Base-by-base conservation (phyloP, 2,113 vertebrate genomes). In the Heliornis fulica region DNA sequence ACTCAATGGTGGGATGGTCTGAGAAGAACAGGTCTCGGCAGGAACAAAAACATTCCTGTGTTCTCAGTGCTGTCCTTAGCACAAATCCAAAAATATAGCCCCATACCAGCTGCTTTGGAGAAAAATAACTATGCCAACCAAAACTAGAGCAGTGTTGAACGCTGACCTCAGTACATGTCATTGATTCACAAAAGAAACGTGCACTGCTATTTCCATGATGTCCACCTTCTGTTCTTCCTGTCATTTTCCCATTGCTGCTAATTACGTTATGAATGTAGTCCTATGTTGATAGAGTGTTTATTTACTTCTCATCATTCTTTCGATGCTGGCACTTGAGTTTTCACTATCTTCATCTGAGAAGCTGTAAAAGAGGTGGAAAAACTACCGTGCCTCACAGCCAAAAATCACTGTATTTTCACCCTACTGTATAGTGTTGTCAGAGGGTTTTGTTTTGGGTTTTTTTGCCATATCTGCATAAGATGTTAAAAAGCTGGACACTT, bases 321-420 rank as follows among this genome's bases (percentile, higher is more conserved):
- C 18, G 56, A 15, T 61, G 13, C 10, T 34, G 14, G 7, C 17
- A 40, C 32, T 69, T 53, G 25, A 68, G 8, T 43, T 83, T 77
- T 61, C 34, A 14, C 16, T 53, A 2, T 79, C 50, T 79, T 85
- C 2, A 1, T 4, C 46, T 48, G 13, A 40, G 31, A 74, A 68
- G 22, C n/a, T 48, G 23, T 28, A 45, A 18, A 19, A 26, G 66
- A 84, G 15, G 66, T 20, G 3, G 13, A 79, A 16, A 75, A 48
- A 51, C 2, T 2, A 19, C 10, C 36, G 7, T 38, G 7, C 4
- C 1, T 66, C 7, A 38, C 32, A 7, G 11, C 2, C 18, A 77
- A 17, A 21, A 13, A 61, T 50, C 16, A 36, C 9, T 83, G 5
- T 59, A 12, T 10, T 36, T 19, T 21, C 26, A 38, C 3, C 2